phyloP scores from a whole-genome alignment of 2,113 vertebrate species.

The Ammospiza nelsoni region DNA sequence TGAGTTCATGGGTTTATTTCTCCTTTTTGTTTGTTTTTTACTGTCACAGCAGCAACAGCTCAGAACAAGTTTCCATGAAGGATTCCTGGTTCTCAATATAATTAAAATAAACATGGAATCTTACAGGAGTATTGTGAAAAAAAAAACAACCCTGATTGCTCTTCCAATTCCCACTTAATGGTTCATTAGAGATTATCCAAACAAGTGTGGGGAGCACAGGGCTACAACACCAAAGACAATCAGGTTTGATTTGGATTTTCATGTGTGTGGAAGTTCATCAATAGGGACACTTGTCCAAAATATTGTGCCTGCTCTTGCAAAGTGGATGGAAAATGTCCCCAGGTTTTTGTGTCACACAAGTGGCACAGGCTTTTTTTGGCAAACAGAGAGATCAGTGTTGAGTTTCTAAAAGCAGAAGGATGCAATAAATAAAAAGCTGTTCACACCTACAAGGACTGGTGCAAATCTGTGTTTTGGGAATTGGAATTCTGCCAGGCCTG shows the following conservation, averaged over 20 bases:
- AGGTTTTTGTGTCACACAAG: not conserved
- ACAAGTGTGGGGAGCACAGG: not conserved
- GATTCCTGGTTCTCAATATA: not conserved
- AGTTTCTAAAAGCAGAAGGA: not conserved
- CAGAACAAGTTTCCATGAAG: not conserved
- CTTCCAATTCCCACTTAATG: not conserved
- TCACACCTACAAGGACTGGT: not conserved
- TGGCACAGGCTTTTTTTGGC: not conserved
- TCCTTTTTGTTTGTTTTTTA: not conserved
- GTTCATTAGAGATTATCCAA: conserved; percentile 16
- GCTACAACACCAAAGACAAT: not conserved
- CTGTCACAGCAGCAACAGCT: not conserved
- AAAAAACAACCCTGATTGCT: conserved; percentile 16
- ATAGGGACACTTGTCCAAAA: not conserved
- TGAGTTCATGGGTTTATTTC: not conserved
- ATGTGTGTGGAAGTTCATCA: not conserved
- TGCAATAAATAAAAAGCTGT: not conserved
- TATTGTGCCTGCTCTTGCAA: not conserved
- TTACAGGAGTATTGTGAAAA: not conserved
- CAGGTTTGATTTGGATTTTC: not conserved
- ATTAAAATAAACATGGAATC: not conserved
- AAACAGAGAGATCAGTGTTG: not conserved
- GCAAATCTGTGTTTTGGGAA: not conserved
- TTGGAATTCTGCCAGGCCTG: not conserved
- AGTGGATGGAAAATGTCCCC: not conserved